Evolutionary conservation across 2,888 invertebrate species (phyloP).

Genomic region (Rotaria sp.): DNA sequence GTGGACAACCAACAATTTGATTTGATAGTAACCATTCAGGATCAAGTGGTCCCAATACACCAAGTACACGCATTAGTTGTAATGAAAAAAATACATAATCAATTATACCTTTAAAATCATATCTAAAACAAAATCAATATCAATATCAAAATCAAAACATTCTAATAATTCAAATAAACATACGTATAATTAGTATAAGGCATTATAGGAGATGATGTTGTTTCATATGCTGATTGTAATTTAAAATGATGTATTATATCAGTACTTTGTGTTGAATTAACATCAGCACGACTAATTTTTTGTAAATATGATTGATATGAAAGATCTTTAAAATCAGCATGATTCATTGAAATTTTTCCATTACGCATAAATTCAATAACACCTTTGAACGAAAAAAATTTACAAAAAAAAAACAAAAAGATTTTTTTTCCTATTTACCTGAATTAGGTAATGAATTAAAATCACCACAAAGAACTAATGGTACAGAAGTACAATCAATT

Average conservation of each 20-base stretch:
- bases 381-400: slow-evolving; percentile 62
- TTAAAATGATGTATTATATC: slow-evolving; percentile 86
- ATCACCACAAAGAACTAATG: slow-evolving; percentile 88
- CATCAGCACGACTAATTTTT: slow-evolving; percentile 61
- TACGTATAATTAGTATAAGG: slow-evolving; percentile 96
- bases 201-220: slow-evolving; percentile 65
- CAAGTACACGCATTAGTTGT: slow-evolving; percentile 85
- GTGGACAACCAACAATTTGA: slow-evolving; percentile 60
- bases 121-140: slow-evolving; percentile 61
- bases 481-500: slow-evolving; percentile 64
- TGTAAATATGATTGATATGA: slow-evolving; percentile 83
- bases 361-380: slow-evolving; percentile 88
- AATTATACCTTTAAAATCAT: slow-evolving; percentile 97
- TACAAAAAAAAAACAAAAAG: neutral
- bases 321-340: slow-evolving; percentile 90
- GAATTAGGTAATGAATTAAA: slow-evolving; percentile 96
- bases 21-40: slow-evolving; percentile 66
- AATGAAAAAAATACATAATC: slow-evolving; percentile 98
- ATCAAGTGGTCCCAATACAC: slow-evolving; percentile 85
- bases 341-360: slow-evolving; percentile 79
- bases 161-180: neutral
- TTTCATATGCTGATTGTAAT: slow-evolving; percentile 85
- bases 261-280: neutral
- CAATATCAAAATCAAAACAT: neutral
- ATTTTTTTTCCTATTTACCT: slow-evolving; percentile 56